Base-by-base conservation (phyloP, 2,113 vertebrate genomes). In the Lepus americanus region DNA sequence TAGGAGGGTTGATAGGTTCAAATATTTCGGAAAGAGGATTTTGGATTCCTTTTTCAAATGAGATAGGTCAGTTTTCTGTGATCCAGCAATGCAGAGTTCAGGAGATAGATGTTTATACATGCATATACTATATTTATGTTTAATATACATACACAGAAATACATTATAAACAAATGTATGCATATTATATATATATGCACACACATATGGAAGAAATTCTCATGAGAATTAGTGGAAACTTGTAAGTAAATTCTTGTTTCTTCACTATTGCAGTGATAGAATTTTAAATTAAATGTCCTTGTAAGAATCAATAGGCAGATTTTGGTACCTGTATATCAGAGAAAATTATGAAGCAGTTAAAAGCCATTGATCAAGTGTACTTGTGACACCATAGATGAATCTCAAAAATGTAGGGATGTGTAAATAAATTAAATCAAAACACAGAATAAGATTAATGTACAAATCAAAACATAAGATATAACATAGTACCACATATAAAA, bases 391-490 rank as follows among this genome's bases (percentile, higher is more conserved):
- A 85, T 53, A 36, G 51, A 81, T 25, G 14, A 8, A 89, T 77
- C 19, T 92, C 53, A 69, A 90, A 85, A 81, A 36, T 66, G 44
- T n/a, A 80, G 1, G 61, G 6, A 44, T 78, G 23, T 67, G 14
- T 55, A 79, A 72, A 74, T 73, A 92, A 64, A 59, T 59, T 59
- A 59, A 79, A n/a, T 73, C 6, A 70, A 87, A 95, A 73, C 9
- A 79, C 23, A 80, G 63, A 39, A 14, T 53, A 80, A 25, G 11
- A 49, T 87, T 90, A 87, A 82, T 64, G 53, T 67, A 55, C 29
- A 78, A 81, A 86, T 77, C 78, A 67, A 79, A 92, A 69, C 12
- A 78, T 22, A 64, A 13, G 29, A 29, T 73, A 53, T 16, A 86
- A 73, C 31, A 72, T 9, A 79, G 12, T 20, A 59, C 9, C 51